A percentile compares a stretch with the other conserved stretches of the same genome.
Conservation (phyloP, 1,140 invertebrate species). For the Monomorium pharaonis region DNA sequence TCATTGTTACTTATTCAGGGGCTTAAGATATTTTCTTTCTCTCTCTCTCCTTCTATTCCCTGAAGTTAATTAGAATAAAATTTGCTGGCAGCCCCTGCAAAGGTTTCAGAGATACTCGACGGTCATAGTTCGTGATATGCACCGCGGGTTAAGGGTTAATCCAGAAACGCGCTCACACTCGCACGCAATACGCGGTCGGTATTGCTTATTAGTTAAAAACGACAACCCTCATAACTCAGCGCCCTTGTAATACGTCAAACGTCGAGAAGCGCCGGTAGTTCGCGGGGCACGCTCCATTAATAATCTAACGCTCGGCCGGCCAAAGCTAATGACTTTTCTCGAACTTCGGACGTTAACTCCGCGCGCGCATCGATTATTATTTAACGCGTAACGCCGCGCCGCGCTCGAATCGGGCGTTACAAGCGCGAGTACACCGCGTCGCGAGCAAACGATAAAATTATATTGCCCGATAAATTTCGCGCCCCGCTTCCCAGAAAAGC, state of each 20-base stretch:
- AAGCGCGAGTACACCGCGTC: conserved; percentile 16
- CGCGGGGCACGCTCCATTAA: conserved; percentile 40
- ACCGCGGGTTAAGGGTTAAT: conserved; percentile 36
- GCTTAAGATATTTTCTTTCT: background rate
- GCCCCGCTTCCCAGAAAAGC: conserved; percentile 55
- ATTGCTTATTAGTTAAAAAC: conserved; percentile 59
- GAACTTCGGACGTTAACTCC: conserved; percentile 54
- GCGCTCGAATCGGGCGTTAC: background rate
- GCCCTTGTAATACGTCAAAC: conserved; percentile 56
- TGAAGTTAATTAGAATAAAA: conserved; percentile 19
- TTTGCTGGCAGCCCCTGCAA: background rate
- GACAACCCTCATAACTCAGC: conserved; percentile 51
- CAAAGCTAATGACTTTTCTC: conserved; percentile 58
- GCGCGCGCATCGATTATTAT: conserved; percentile 50
- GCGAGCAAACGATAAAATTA: conserved; percentile 46
- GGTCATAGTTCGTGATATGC: background rate
- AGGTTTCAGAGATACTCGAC: background rate
- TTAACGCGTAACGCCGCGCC: conserved; percentile 23
- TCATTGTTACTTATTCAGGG: background rate
- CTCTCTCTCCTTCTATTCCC: background rate
- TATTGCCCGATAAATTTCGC: conserved; percentile 60
- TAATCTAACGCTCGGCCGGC: conserved; percentile 55
- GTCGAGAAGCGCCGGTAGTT: conserved; percentile 52
- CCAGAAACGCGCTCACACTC: conserved; percentile 6
- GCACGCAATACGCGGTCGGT: conserved; percentile 16